A percentile compares a stretch with the other conserved stretches of the same genome.
Conservation (phyloP, 2,888 invertebrate species). For the Clusia tigrina region DNA sequence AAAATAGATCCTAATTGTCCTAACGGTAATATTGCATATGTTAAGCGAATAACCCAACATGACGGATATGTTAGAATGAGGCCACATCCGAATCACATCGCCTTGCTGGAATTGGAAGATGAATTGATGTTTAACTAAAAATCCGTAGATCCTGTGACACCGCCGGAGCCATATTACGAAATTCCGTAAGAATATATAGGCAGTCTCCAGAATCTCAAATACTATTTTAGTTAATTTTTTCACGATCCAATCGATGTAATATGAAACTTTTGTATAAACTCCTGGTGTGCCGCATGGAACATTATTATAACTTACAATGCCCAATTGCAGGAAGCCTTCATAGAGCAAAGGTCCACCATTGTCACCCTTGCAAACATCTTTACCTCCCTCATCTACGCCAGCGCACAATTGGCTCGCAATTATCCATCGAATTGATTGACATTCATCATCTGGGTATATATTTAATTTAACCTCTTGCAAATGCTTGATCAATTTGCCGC, state of each 20-base stretch:
- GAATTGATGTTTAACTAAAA: constrained; percentile 47
- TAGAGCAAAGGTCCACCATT: constrained; percentile 59
- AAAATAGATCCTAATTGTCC: constrained; percentile 37
- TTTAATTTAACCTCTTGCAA: constrained; percentile 62
- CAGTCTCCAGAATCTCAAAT: no score
- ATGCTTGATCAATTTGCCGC: constrained; percentile 47
- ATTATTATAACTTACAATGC: constrained; percentile 65
- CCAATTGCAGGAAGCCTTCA: constrained; percentile 53
- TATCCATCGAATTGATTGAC: constrained; percentile 48
- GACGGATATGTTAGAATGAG: constrained; percentile 47
- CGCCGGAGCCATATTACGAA: constrained; percentile 47
- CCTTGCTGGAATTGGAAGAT: constrained; percentile 56
- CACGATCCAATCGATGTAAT: constrained; percentile 54
- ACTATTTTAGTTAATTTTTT: constrained; percentile 32
- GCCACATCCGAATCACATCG: constrained; percentile 62
- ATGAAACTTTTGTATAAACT: constrained; percentile 63
- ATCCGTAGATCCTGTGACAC: constrained; percentile 46
- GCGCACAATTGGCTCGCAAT: constrained; percentile 62
- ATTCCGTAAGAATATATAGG: constrained; percentile 38
- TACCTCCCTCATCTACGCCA: constrained; percentile 52
- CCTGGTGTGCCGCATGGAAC: constrained; percentile 65
- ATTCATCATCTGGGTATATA: constrained; percentile 60
- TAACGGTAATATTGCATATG: constrained; percentile 47
- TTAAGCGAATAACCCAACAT: constrained; percentile 56
- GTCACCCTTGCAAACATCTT: constrained; percentile 60